phyloP scores from a whole-genome alignment of 2,888 invertebrate genomes.

The Athalia rosae region DNA sequence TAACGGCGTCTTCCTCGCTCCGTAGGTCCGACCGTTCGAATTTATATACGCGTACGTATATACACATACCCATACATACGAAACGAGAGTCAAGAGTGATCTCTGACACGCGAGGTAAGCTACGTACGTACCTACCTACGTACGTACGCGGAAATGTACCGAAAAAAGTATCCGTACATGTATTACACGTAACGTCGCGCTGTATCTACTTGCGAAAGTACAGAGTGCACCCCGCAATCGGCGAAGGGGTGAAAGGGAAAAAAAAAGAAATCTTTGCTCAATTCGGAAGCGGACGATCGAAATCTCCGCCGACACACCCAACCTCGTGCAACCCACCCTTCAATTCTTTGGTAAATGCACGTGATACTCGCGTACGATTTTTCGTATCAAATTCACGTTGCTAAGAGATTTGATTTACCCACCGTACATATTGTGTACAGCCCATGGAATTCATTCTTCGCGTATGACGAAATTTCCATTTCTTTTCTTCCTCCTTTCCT shows the following conservation, averaged over 20 bases:
- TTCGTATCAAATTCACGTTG: too few relatives aligned
- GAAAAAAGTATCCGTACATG: not conserved
- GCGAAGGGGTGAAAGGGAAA: not conserved
- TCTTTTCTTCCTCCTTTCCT: too few relatives aligned
- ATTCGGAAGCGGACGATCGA: conserved; percentile 35
- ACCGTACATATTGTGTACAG: not conserved
- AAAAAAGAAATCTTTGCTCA: conserved; percentile 26
- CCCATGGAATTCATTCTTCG: not conserved
- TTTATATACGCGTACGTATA: too few relatives aligned
- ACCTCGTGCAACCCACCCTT: too few relatives aligned
- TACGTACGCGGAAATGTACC: not conserved
- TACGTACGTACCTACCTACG: not conserved
- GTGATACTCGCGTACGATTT: too few relatives aligned
- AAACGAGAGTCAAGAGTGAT: conserved; percentile 40
- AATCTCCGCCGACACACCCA: too few relatives aligned
- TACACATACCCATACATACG: not conserved
- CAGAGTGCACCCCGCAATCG: not conserved
- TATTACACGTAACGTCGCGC: not conserved
- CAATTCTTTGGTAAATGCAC: too few relatives aligned
- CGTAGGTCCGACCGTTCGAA: conserved; percentile 31
- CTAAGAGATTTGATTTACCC: not conserved
- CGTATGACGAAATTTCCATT: too few relatives aligned
- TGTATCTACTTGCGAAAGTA: not conserved
- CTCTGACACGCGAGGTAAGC: conserved; percentile 34
- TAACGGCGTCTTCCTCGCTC: conserved; percentile 43